Base-by-base conservation (phyloP, 2,888 invertebrate species). In the Campoplex nolae region DNA sequence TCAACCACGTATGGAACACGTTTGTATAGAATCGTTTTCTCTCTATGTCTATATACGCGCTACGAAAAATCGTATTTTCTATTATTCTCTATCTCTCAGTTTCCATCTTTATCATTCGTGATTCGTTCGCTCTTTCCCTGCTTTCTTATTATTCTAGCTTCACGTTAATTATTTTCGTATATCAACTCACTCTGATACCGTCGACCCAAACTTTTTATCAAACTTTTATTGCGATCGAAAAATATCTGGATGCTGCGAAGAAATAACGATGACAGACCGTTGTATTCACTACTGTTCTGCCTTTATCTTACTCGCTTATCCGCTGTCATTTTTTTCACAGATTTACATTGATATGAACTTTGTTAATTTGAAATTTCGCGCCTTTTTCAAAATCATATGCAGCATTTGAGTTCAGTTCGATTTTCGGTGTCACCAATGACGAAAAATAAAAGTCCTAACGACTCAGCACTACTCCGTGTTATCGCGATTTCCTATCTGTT, bases 11-110 rank as follows among this genome's bases (percentile, higher is more conserved):
- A 65, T 35, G 73, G 28, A 35, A 75, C 58, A 45, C 51, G 68
- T 75, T 70, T 76, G 76, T 76, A 45, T 74, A 42, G 48, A 38
- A 23, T 45, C 48, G n/a, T 77, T 77, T n/a, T 32, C 18, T 42
- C 18, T 77, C 42, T n/a, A 70, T 75, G 70, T 73, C 68, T 68
- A 75, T 70, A 74, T 35, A 16, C 23, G 62, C 16, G 23, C 23
- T 23, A 35, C 58, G 68, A 54, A 45, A 73, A 74, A 77, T 38
- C 65, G 65, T 73, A n/a, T 58, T 82, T 82, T 82, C 77, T 85
- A 81, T 85, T 85, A 76, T 73, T 85, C 81, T 74, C 84, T 85
- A 81, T 85, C 73, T 82, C 48, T 68, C 28, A 38, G n/a, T 77
- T 74, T 77, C 73, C 68, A 82, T 84, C 84, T 74, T 78, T 81